Evolutionary conservation across 2,888 invertebrate genomes (phyloP).

Genomic region (Eristalis pertinax): DNA sequence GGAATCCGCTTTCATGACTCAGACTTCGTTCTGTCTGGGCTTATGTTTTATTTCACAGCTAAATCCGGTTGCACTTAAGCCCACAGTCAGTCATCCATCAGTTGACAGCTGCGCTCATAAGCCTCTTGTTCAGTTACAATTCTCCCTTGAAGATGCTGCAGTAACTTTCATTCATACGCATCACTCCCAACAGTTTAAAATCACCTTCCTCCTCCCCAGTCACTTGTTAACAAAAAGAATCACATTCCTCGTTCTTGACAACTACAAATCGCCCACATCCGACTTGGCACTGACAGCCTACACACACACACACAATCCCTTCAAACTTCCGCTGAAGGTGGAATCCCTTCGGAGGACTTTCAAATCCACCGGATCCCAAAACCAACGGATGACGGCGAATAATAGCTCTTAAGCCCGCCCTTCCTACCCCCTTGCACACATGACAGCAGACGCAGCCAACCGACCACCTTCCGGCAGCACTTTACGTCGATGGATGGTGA

Average conservation of each 20-base stretch:
- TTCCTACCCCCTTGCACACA: neutral
- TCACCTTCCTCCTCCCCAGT: neutral
- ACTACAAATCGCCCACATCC: neutral
- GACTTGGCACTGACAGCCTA: neutral
- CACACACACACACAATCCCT: neutral
- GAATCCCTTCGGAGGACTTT: constrained; percentile 33
- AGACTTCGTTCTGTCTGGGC: no score
- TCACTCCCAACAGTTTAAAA: neutral
- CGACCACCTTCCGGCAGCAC: neutral
- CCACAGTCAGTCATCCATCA: neutral
- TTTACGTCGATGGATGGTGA: constrained; percentile 24
- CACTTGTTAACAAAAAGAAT: neutral
- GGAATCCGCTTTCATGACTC: no score
- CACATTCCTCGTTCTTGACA: neutral
- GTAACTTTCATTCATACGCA: neutral
- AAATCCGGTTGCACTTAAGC: no score
- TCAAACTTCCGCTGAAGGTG: neutral
- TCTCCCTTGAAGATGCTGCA: neutral
- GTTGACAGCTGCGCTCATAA: neutral
- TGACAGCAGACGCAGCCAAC: neutral
- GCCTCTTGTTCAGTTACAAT: neutral
- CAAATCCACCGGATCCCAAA: constrained; percentile 43
- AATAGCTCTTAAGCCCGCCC: constrained; percentile 11
- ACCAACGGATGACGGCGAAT: constrained; percentile 56
- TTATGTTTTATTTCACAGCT: no score